Percentiles rank a stretch among this genome's conserved stretches.
Evolutionary conservation across 1,140 invertebrate species (phyloP).

Genomic region (Scaptomyza hsui): DNA sequence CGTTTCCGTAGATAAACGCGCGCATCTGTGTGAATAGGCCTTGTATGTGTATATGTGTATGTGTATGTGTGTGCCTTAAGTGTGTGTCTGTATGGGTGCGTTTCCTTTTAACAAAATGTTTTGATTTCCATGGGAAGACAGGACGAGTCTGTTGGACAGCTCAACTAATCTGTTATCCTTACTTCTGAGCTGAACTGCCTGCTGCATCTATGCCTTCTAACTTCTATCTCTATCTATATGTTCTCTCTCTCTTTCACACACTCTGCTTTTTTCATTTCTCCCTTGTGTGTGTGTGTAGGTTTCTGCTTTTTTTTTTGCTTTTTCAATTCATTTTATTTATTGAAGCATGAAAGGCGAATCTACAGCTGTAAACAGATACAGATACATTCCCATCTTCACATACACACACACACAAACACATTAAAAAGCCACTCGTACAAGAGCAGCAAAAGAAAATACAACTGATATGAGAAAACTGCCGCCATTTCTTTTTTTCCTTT

Average conservation of each 20-base stretch:
- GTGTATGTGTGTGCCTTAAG: conserved; percentile 6
- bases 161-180: conserved; percentile 80
- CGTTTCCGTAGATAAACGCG: conserved; percentile 80
- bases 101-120: conserved; percentile 79
- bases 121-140: conserved; percentile 76
- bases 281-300: neutral
- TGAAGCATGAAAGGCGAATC: conserved; percentile 76
- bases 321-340: conserved; percentile 83
- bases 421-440: conserved; percentile 42
- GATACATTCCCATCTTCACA: conserved; percentile 25
- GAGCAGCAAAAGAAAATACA: conserved; percentile 39
- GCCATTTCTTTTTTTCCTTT: conserved; percentile 25
- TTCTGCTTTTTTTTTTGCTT: conserved; percentile 57
- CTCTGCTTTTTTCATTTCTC: neutral
- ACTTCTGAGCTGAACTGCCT: conserved; percentile 24
- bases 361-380: conserved; percentile 50
- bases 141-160: conserved; percentile 54
- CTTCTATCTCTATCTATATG: conserved; percentile 14
- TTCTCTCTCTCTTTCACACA: conserved; percentile 2
- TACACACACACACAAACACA: conserved; percentile 20
- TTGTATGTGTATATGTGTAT: conserved; percentile 24
- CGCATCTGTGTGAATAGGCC: conserved; percentile 74
- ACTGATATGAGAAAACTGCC: conserved; percentile 68
- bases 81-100: conserved; percentile 31
- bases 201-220: conserved; percentile 5